Percentiles rank a stretch among this genome's conserved stretches.
Conservation (phyloP, 2,888 invertebrate genomes). For the Emmelina monodactyla region DNA sequence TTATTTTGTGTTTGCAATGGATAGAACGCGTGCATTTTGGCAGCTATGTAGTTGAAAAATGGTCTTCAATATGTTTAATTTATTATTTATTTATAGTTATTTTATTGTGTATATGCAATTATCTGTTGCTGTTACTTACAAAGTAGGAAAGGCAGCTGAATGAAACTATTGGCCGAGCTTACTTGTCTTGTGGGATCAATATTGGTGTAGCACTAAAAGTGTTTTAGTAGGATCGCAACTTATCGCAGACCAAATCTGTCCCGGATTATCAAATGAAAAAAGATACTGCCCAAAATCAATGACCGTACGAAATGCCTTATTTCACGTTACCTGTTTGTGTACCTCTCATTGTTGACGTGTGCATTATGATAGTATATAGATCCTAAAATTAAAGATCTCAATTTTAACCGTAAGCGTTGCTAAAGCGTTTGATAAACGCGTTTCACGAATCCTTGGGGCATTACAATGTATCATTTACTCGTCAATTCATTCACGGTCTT, state of each 20-base stretch:
- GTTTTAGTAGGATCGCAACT: conserved; percentile 37
- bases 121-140: conserved; percentile 14
- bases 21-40: conserved; percentile 32
- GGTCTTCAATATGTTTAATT: conserved; percentile 17
- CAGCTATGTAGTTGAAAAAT: conserved; percentile 38
- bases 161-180: conserved; percentile 45
- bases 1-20: too few relatives aligned
- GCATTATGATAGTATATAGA: conserved; percentile 50
- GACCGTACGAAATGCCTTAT: conserved; percentile 52
- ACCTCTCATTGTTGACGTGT: conserved; percentile 52
- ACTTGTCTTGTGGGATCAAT: conserved; percentile 55
- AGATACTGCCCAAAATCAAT: conserved; percentile 29
- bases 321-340: conserved; percentile 57
- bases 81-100: conserved; percentile 24
- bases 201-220: conserved; percentile 37
- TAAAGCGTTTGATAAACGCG: conserved; percentile 23
- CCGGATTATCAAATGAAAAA: conserved; percentile 13
- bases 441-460: conserved; percentile 27
- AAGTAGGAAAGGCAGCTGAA: conserved; percentile 52
- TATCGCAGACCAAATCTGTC: conserved; percentile 24
- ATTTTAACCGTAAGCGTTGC: conserved; percentile 54
- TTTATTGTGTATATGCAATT: conserved; percentile 16
- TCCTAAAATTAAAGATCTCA: conserved; percentile 59
- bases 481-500: conserved; percentile 6
- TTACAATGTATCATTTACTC: conserved; percentile 16